Evolutionary conservation across 2,797 vertebrate genomes (phyloP).

Genomic region (Gymnothorax javanicus): DNA sequence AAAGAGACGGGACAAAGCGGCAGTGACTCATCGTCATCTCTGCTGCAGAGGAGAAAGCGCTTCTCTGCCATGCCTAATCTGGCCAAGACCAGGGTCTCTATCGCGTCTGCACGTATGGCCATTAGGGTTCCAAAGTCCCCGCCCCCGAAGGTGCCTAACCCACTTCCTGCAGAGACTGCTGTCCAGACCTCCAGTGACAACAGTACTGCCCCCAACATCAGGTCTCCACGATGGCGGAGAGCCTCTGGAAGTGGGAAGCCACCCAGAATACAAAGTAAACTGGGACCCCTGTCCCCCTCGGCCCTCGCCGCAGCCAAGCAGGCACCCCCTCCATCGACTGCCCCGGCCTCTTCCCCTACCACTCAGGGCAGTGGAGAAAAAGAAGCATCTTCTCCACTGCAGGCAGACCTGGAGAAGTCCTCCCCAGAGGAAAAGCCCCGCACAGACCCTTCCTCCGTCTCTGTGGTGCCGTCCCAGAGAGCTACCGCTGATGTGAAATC

Average conservation of each 20-base stretch:
- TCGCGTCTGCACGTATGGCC: constrained; percentile 54
- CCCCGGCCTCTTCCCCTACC: constrained; percentile 12
- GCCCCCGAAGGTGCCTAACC: constrained; percentile 48
- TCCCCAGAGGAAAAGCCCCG: constrained; percentile 39
- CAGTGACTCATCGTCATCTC: constrained; percentile 57
- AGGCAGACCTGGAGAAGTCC: constrained; percentile 46
- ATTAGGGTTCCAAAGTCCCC: constrained; percentile 64
- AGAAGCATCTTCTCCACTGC: neutral
- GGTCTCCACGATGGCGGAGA: constrained; percentile 55
- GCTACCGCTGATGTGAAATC: constrained; percentile 54
- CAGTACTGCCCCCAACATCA: constrained; percentile 50
- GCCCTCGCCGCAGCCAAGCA: constrained; percentile 61
- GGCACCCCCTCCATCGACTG: constrained; percentile 24
- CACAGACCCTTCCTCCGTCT: constrained; percentile 57
- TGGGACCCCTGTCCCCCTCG: constrained; percentile 7
- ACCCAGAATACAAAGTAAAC: constrained; percentile 52
- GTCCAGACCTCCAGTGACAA: constrained; percentile 52
- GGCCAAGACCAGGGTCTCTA: constrained; percentile 76
- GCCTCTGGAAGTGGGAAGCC: constrained; percentile 55
- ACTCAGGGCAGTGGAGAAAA: constrained; percentile 7
- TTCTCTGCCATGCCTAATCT: constrained; percentile 75
- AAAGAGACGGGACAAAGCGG: constrained; percentile 60
- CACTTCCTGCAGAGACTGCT: constrained; percentile 41
- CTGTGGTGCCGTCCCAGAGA: constrained; percentile 65
- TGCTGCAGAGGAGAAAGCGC: constrained; percentile 84